Base-by-base conservation (phyloP, 1,140 invertebrate species). In the Portunus trituberculatus region DNA sequence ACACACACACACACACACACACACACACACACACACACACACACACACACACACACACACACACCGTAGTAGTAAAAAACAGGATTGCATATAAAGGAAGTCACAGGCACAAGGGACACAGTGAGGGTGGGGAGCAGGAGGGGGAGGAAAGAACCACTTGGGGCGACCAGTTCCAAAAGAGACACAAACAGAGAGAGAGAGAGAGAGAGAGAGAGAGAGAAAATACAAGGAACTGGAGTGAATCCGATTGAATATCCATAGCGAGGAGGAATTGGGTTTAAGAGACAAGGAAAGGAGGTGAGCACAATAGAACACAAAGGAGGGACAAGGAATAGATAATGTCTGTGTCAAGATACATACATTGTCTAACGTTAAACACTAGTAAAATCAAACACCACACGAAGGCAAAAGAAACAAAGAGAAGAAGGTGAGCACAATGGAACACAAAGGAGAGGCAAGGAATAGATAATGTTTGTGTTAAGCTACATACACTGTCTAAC, bases 1-100 rank as follows among this genome's bases (percentile, higher is more conserved):
- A 89, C 87, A 89, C 87, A 89, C 90, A 89, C 87, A 89, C 87
- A 89, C 87, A 89, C 87, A 89, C 87, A 89, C 87, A 89, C 87
- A 76, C 20, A 76, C 20, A 46, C 31, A 14, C 16, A 89, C 88
- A 89, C 52, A 89, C 88, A 89, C 39, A 89, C 88, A 89, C 8
- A 76, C 67, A 76, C 20, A 76, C 88, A 46, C 4, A 20, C 20
- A 46, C 86, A 87, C 86, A 39, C 31, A 87, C 86, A 16, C 7
- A 14, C 7, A 76, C 3, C 20, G 20, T 76, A 76, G n/a, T n/a
- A 76, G 20, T 7, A 76, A n/a, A 76, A 12, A n/a, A 76, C 20
- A n/a, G 20, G 67, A 76, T 76, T 25, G n/a, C 20, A n/a, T n/a
- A 76, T 25, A 76, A n/a, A 76, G 25, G n/a, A 76, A 76, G 25